Evolutionary conservation across 2,113 vertebrate genomes (phyloP), one percentile per base, ranked within the genome.

Genomic region (Zosterops pallidus): DNA sequence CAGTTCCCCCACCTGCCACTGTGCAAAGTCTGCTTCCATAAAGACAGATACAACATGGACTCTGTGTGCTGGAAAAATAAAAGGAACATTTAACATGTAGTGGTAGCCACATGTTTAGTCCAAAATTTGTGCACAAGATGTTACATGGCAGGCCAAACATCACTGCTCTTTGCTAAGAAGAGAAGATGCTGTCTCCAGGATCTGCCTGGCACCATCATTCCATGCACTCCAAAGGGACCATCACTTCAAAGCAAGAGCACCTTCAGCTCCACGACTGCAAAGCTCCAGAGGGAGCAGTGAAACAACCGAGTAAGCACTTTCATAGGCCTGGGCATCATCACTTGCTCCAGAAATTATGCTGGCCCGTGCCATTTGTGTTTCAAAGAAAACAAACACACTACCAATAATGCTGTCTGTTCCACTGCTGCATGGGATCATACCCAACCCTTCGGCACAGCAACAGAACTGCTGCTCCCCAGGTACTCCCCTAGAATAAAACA

Each of bases 291-390:
- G 21, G 7, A 74, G 14, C 3, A 2, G 16, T n/a, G 39, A 63
- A 86, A 57, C 39, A 47, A 42, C 8, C 1, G 0, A 1, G 1
- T 0, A 44, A 25, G 28, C n/a, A 9, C 15, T 52, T 72, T 41
- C 39, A 41, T 0, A 46, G 31, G 9, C 26, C 35, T 47, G 47
- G 11, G 24, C 15, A 39, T 33, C 55, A 81, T 4, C 2, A 2
- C 21, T 65, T 57, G 4, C 15, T 75, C 52, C 35, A 29, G 16
- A 59, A 87, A 57, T 49, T 44, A 84, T 0, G 0, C 17, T 35
- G 17, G 16, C 7, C 39, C 26, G 23, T 53, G 31, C 20, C 39
- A 91, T 56, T 26, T 37, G 18, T 18, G 13, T 55, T 84, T 67
- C 65, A 35, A 70, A 57, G 69, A 29, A 78, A 82, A 57, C 24